Conservation (phyloP, 2,797 vertebrate species). For the Lacerta agilis region DNA sequence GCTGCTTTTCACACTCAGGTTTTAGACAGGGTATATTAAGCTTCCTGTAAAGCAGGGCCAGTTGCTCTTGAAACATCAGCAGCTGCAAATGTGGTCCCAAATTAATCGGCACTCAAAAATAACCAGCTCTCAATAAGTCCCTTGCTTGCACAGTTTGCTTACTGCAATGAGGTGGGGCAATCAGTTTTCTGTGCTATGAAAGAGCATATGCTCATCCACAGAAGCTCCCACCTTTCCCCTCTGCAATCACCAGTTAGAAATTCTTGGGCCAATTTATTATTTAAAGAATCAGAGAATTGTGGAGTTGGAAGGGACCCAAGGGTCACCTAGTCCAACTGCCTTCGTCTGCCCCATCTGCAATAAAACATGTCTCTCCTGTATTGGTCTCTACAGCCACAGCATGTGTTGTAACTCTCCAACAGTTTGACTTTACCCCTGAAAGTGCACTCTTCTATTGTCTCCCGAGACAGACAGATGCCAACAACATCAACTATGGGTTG, state of each 20-base stretch:
- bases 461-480: no score
- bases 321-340: no score
- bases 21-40: not conserved
- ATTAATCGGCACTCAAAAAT: not conserved
- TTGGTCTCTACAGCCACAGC: no score
- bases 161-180: not conserved
- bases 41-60: not conserved
- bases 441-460: no score
- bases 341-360: no score
- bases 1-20: not conserved
- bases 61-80: not conserved
- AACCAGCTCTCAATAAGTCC: not conserved
- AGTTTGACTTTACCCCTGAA: no score
- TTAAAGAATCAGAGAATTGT: not conserved
- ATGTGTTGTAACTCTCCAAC: no score
- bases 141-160: not conserved
- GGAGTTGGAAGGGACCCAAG: no score
- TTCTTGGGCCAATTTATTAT: not conserved
- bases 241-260: not conserved
- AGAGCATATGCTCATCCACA: not conserved
- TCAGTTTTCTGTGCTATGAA: not conserved
- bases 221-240: not conserved
- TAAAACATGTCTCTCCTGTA: no score
- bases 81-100: not conserved
- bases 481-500: not conserved